These are phyloP conservation scores for Cyrtodaria siliqua DNA, from an alignment of 2,888 invertebrate species.

Conservation along the genomic window DNA sequence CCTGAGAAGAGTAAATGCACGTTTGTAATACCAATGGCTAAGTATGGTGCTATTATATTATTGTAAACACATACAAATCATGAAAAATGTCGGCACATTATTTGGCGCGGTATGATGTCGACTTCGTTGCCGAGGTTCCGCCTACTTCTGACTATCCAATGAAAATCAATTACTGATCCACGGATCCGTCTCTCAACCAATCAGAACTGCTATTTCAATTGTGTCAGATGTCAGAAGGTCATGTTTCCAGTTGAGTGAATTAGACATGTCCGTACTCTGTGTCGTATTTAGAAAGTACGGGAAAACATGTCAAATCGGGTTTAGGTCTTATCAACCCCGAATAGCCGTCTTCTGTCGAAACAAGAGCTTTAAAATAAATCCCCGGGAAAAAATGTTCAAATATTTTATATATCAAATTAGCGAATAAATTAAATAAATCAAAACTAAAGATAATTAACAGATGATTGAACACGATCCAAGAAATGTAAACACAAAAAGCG, in stretches of 20 bases:
- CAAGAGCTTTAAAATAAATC: too few species aligned
- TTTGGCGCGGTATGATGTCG: slow-evolving; percentile 81
- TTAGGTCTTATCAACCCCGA: neutral
- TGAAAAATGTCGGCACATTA: slow-evolving; percentile 21
- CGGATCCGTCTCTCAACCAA: slow-evolving; percentile 49
- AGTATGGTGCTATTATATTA: neutral
- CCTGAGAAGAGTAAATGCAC: too few species aligned
- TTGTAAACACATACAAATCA: slow-evolving; percentile 6
- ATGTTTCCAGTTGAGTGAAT: slow-evolving; percentile 50
- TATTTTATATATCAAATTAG: too few species aligned
- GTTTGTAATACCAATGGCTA: too few species aligned
- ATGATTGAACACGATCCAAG: too few species aligned
- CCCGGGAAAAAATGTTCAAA: slow-evolving; percentile 3
- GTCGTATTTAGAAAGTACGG: slow-evolving; percentile 48
- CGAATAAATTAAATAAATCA: too few species aligned
- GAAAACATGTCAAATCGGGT: slow-evolving; percentile 63
- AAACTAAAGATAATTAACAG: too few species aligned
- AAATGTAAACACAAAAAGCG: slow-evolving; percentile 39
- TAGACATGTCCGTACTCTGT: slow-evolving; percentile 66
- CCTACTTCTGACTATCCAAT: slow-evolving; percentile 69
- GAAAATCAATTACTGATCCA: slow-evolving; percentile 26
- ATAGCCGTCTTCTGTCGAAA: too few species aligned
- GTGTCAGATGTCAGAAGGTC: slow-evolving; percentile 53
- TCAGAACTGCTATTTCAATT: slow-evolving; percentile 29
- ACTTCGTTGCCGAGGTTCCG: slow-evolving; percentile 62